These are phyloP conservation scores for Pholis gunnellus DNA, from an alignment of 2,113 vertebrate genomes.

Conservation along the genomic window DNA sequence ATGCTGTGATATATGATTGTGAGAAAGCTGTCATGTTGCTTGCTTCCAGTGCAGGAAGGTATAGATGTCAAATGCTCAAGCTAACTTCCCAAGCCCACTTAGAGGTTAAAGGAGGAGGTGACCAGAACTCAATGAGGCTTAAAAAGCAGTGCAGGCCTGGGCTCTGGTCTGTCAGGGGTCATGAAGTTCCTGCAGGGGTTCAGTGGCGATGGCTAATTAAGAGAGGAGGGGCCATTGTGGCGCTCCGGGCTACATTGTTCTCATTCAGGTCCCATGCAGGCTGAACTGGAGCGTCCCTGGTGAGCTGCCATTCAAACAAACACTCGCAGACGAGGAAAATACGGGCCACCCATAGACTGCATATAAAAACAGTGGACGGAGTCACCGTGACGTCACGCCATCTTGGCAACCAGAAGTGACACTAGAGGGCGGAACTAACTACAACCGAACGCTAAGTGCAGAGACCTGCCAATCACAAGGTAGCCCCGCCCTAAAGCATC, in stretches of 20 bases:
- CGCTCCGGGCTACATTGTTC: constrained; percentile 33
- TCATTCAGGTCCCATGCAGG: constrained; percentile 38
- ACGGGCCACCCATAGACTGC: not conserved
- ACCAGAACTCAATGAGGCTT: constrained; percentile 34
- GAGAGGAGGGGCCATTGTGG: constrained; percentile 40
- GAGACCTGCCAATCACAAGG: too few species aligned
- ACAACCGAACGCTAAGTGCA: not conserved
- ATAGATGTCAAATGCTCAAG: too few species aligned
- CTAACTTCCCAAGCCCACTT: not conserved
- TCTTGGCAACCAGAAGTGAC: not conserved
- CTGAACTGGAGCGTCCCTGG: constrained; percentile 42
- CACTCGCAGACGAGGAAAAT: constrained; percentile 20
- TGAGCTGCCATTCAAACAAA: constrained; percentile 67
- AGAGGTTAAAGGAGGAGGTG: constrained; percentile 20
- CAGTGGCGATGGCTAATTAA: constrained; percentile 56
- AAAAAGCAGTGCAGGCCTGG: constrained; percentile 14
- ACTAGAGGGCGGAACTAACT: not conserved
- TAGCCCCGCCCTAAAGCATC: too few species aligned
- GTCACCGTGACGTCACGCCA: not conserved
- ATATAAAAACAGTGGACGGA: not conserved
- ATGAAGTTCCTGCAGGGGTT: constrained; percentile 2
- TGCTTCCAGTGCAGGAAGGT: too few species aligned
- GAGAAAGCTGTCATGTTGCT: too few species aligned
- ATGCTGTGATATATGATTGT: too few species aligned
- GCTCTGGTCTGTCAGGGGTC: constrained; percentile 18